These are phyloP conservation scores for Molossus molossus DNA, from an alignment of 2,797 vertebrate species.

Conservation along the genomic window DNA sequence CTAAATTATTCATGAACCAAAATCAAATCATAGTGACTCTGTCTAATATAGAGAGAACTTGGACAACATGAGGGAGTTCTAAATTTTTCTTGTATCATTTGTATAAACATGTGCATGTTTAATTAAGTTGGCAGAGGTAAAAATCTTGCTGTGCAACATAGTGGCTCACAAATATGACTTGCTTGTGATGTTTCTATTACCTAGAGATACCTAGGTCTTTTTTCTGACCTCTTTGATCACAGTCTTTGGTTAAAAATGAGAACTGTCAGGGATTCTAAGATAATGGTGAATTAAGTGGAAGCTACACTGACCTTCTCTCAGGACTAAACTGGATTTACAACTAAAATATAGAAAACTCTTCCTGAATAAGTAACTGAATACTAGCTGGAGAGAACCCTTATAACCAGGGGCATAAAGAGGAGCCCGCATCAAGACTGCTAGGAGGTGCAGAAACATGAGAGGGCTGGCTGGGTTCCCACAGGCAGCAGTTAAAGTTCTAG, in stretches of 20 bases:
- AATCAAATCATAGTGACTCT: conserved; percentile 26
- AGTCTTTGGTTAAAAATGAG: not conserved
- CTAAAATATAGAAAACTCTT: no score
- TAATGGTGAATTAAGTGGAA: no score
- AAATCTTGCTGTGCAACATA: not conserved
- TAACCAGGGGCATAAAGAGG: no score
- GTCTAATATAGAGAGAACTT: not conserved
- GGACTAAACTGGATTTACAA: no score
- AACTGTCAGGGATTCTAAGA: not conserved
- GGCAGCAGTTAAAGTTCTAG: no score
- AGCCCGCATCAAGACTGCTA: no score
- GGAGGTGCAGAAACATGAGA: no score
- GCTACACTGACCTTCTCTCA: no score
- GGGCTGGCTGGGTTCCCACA: no score
- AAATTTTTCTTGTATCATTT: conserved; percentile 18
- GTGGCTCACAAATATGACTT: not conserved
- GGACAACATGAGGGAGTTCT: not conserved
- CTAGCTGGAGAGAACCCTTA: no score
- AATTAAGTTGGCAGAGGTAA: not conserved
- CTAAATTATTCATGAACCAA: not conserved
- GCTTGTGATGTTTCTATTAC: not conserved
- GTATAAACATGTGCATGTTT: not conserved
- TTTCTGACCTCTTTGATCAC: not conserved
- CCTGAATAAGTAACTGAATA: no score
- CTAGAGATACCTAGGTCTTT: not conserved